Base-by-base conservation (phyloP, 2,888 invertebrate species). In the Sesamia inferens region DNA sequence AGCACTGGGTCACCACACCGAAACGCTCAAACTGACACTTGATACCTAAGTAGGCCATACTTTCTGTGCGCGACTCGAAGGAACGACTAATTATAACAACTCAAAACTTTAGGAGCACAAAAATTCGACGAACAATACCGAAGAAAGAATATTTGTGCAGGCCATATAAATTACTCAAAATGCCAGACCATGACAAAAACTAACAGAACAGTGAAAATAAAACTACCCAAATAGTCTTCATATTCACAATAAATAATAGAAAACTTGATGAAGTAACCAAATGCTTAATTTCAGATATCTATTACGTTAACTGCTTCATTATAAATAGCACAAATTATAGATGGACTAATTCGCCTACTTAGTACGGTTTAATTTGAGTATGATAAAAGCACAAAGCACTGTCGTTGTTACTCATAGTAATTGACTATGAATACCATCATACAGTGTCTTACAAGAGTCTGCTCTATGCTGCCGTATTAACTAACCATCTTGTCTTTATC, bases 1-100 rank as follows among this genome's bases (percentile, higher is more conserved):
- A 71, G 58, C 64, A 68, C 55, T 83, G 71, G 83, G 83, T 83
- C 83, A 51, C 64, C 44, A 47, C 57, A 61, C 13, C 19, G 55
- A 59, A 54, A 16, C 44, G 19, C 11, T 22, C 64, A 59, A 19
- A 31, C 57, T 42, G 75, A 42, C 47, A 77, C 44, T 68, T 68
- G 55, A 51, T 39, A 61, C 68, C 63, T 58, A 42, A 48, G 44
- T 39, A 39, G 76, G 58, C 76, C 65, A 66, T 54, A 54, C 31
- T 58, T 55, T 55, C 31, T 42, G 44, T 10, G 47, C 62, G 24
- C 54, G n/a, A 39, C 10, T n/a, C 47, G n/a, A 19, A 19, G 19
- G 13, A 19, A 42, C 19, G 5, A 66, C 42, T 14, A 31, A 3
- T 3, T 31, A 31, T n/a, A n/a, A n/a, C 39, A 39, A 39, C 39